Conservation (phyloP, 2,888 invertebrate species). For the Brachynemurus nebulosus region DNA sequence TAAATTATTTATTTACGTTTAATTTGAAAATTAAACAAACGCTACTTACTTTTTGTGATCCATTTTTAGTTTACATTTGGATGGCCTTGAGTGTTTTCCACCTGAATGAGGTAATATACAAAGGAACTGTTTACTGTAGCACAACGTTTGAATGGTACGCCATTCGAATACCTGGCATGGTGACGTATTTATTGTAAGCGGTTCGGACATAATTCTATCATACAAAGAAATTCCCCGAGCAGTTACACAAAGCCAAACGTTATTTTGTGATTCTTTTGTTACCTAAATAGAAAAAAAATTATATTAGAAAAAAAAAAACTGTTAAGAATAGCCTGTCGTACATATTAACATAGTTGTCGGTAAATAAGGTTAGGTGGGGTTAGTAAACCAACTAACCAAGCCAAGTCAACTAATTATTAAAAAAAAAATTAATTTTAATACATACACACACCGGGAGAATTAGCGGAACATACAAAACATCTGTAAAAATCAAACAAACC, state of each 20-base stretch:
- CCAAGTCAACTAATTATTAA: not conserved
- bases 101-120: slow-evolving; percentile 38
- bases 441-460: too few relatives aligned
- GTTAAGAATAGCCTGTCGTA: not conserved
- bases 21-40: too few relatives aligned
- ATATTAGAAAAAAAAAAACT: slow-evolving; percentile 23
- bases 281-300: too few relatives aligned
- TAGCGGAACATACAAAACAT: too few relatives aligned
- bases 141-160: slow-evolving; percentile 62
- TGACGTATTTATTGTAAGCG: slow-evolving; percentile 28
- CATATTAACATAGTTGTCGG: too few relatives aligned
- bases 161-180: slow-evolving; percentile 41
- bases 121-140: slow-evolving; percentile 58
- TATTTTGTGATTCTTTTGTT: slow-evolving; percentile 42
- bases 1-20: too few relatives aligned
- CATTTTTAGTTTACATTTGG: slow-evolving; percentile 62
- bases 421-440: not conserved
- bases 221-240: slow-evolving; percentile 48
- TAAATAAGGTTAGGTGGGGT: too few relatives aligned
- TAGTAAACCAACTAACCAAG: too few relatives aligned
- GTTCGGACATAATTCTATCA: slow-evolving; percentile 33
- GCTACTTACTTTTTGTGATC: slow-evolving; percentile 50
- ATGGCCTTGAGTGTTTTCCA: slow-evolving; percentile 37
- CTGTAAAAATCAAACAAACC: too few relatives aligned
- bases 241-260: slow-evolving; percentile 50